Evolutionary conservation across 2,797 vertebrate species (phyloP).

Genomic region (Lindbergichthys nudifrons): DNA sequence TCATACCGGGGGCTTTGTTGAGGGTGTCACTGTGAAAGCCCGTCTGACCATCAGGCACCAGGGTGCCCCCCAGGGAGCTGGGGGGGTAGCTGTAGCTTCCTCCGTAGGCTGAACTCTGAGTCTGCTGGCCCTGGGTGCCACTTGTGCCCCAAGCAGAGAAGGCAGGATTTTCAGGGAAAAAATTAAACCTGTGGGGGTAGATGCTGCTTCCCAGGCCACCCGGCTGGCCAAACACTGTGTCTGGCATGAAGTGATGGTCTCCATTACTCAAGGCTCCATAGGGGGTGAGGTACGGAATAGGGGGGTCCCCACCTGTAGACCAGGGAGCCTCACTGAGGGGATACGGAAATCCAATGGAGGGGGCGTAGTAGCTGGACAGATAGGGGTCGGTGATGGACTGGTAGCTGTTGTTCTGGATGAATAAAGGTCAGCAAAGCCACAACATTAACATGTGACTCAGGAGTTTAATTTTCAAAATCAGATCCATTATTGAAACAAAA

Average conservation of each 20-base stretch:
- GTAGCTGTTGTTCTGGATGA: constrained; percentile 92
- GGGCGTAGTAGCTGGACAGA: constrained; percentile 95
- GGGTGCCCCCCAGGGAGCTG: constrained; percentile 93
- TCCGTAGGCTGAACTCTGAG: constrained; percentile 94
- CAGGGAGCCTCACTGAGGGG: constrained; percentile 96
- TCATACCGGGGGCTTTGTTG: constrained; percentile 96
- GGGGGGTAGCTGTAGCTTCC: constrained; percentile 96
- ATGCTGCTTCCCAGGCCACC: constrained; percentile 94
- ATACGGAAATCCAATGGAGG: constrained; percentile 95
- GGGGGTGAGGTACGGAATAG: constrained; percentile 94
- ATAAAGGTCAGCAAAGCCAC: constrained; percentile 36
- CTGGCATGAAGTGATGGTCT: constrained; percentile 96
- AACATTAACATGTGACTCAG: constrained; percentile 35
- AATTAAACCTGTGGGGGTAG: constrained; percentile 96
- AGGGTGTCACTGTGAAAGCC: constrained; percentile 95
- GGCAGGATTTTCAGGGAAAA: constrained; percentile 95
- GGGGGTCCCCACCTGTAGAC: constrained; percentile 97
- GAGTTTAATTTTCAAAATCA: constrained; percentile 21
- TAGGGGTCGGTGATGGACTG: constrained; percentile 98
- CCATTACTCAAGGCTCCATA: constrained; percentile 97
- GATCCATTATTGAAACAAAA: not conserved
- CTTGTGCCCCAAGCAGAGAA: constrained; percentile 97
- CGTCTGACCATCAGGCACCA: constrained; percentile 92
- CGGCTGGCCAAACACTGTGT: constrained; percentile 95
- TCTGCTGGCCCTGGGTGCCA: constrained; percentile 95